Evolutionary conservation across 1,140 invertebrate species (phyloP).

Genomic region (Drosophila tani): DNA sequence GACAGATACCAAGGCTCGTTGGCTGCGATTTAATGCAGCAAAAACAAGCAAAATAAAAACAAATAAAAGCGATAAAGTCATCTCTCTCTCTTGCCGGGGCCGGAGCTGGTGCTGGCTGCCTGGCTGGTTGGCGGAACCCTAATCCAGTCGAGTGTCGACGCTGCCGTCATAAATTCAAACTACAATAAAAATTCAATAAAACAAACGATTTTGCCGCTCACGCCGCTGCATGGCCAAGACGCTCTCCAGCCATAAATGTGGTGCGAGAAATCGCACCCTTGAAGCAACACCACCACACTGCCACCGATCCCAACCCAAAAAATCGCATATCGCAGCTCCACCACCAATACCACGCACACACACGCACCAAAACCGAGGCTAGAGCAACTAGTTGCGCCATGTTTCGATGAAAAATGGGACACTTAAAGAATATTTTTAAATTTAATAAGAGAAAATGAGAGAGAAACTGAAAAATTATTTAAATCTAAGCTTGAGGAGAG

Average conservation of each 20-base stretch:
- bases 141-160: constrained; percentile 72
- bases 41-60: constrained; percentile 48
- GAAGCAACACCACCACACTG: constrained; percentile 19
- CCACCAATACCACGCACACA: not conserved
- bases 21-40: constrained; percentile 81
- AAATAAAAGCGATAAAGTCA: constrained; percentile 76
- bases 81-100: constrained; percentile 28
- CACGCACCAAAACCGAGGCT: constrained; percentile 33
- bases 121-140: constrained; percentile 56
- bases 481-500: no score
- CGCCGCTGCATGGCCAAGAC: constrained; percentile 30
- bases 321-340: constrained; percentile 24
- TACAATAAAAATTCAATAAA: constrained; percentile 84
- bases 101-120: not conserved
- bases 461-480: not conserved
- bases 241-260: constrained; percentile 46
- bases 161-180: constrained; percentile 80
- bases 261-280: constrained; percentile 46
- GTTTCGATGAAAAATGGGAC: constrained; percentile 27
- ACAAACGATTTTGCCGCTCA: constrained; percentile 72
- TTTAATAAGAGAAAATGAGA: no score
- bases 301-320: constrained; percentile 7
- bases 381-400: constrained; percentile 75
- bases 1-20: constrained; percentile 65
- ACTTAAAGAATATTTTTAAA: not conserved